Percentiles rank a stretch among this genome's conserved stretches.
Conservation (phyloP, 1,140 invertebrate genomes). For the Eupeodes corollae region DNA sequence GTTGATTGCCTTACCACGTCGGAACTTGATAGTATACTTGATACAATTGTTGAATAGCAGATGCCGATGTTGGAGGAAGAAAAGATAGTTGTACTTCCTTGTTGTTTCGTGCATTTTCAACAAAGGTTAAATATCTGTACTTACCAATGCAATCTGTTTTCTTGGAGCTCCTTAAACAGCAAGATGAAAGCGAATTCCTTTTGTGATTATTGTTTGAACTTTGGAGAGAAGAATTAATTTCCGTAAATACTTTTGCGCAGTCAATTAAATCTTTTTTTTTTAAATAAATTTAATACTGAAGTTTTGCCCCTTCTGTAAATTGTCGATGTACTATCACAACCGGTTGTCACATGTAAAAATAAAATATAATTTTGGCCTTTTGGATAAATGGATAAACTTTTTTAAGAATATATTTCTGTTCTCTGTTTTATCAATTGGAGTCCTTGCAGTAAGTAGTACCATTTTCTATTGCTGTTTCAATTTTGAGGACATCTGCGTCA, state of each 20-base stretch:
- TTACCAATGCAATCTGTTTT: conserved; percentile 23
- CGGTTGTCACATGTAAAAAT: too few relatives aligned
- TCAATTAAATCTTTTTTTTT: conserved; percentile 24
- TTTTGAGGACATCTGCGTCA: conserved; percentile 22
- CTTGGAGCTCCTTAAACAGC: conserved; percentile 26
- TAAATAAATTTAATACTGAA: conserved; percentile 27
- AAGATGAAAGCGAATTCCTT: conserved; percentile 27
- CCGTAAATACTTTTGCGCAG: conserved; percentile 24
- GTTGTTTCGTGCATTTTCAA: background rate
- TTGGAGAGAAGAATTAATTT: conserved; percentile 20
- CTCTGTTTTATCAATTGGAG: conserved; percentile 20
- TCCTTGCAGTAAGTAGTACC: conserved; percentile 23
- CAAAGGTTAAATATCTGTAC: conserved; percentile 1
- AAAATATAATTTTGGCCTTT: conserved; percentile 3
- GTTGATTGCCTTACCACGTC: too few relatives aligned
- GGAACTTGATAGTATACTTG: too few relatives aligned
- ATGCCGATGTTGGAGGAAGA: background rate
- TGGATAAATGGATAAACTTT: conserved; percentile 9
- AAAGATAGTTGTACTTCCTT: background rate
- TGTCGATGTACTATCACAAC: conserved; percentile 22
- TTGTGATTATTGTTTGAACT: conserved; percentile 17
- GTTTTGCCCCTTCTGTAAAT: conserved; percentile 26
- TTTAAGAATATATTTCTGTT: conserved; percentile 16
- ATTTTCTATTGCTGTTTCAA: conserved; percentile 27
- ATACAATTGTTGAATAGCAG: background rate